Conservation (phyloP, 2,888 invertebrate genomes). For the Acleris sparsana region DNA sequence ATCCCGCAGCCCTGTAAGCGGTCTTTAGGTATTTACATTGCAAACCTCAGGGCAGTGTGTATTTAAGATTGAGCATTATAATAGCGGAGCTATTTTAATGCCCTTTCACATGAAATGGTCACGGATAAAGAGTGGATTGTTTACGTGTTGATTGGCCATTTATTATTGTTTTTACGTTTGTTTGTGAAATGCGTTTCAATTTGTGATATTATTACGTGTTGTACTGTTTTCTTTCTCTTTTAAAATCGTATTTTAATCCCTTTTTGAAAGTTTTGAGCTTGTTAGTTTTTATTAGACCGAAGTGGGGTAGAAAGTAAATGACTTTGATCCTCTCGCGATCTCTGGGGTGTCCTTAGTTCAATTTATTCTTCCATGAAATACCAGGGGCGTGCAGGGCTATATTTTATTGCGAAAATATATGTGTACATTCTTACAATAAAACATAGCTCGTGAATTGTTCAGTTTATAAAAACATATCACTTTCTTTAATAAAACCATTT, state of each 20-base stretch:
- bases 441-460: no score
- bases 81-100: conserved; percentile 19
- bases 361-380: conserved; percentile 21
- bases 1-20: background rate
- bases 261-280: background rate
- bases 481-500: no score
- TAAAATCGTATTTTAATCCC: background rate
- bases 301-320: conserved; percentile 11
- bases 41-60: background rate
- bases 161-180: background rate
- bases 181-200: background rate
- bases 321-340: conserved; percentile 10
- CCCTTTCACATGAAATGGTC: conserved; percentile 17
- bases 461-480: no score
- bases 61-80: conserved; percentile 10
- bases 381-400: conserved; percentile 6
- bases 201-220: background rate
- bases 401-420: conserved; percentile 2
- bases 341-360: conserved; percentile 8
- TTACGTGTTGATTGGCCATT: conserved; percentile 11
- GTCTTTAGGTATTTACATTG: conserved; percentile 12
- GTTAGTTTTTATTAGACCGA: background rate
- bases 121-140: conserved; percentile 20
- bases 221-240: background rate
- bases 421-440: background rate